Evolutionary conservation across 2,113 vertebrate species (phyloP).

Genomic region (Stigmatopora argus): DNA sequence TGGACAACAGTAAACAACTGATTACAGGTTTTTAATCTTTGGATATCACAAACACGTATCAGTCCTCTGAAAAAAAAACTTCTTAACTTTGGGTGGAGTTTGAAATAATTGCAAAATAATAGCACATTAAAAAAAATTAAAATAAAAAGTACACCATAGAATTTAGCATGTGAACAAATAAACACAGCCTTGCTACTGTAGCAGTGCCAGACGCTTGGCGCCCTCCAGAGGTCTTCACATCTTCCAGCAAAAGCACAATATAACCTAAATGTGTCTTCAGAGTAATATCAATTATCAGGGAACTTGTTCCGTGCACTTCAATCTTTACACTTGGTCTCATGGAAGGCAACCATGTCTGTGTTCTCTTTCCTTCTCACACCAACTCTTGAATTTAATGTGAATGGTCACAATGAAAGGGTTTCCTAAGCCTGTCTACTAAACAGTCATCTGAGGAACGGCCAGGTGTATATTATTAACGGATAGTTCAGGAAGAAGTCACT

Average conservation of each 20-base stretch:
- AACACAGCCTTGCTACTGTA: not conserved
- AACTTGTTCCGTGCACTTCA: not conserved
- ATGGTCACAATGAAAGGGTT: slow-evolving; percentile 51
- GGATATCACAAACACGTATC: not conserved
- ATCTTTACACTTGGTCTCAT: not conserved
- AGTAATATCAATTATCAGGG: not conserved
- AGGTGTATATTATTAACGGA: slow-evolving; percentile 22
- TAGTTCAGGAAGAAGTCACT: slow-evolving; percentile 38
- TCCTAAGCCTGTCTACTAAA: slow-evolving; percentile 33
- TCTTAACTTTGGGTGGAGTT: not conserved
- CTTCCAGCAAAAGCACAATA: not conserved
- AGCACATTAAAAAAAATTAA: not conserved
- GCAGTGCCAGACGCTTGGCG: not conserved
- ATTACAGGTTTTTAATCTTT: slow-evolving; percentile 2
- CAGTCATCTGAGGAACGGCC: slow-evolving; percentile 49
- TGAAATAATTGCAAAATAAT: not conserved
- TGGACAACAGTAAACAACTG: not conserved
- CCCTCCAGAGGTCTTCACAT: not conserved
- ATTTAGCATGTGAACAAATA: not conserved
- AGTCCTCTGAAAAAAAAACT: not conserved
- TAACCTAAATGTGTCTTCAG: not conserved
- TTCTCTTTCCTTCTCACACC: slow-evolving; percentile 21
- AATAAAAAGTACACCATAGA: not conserved
- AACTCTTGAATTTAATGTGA: slow-evolving; percentile 30
- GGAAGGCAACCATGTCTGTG: not conserved